phyloP scores from a whole-genome alignment of 35 echinoderm and acorn worm species.

The Lytechinus pictus region DNA sequence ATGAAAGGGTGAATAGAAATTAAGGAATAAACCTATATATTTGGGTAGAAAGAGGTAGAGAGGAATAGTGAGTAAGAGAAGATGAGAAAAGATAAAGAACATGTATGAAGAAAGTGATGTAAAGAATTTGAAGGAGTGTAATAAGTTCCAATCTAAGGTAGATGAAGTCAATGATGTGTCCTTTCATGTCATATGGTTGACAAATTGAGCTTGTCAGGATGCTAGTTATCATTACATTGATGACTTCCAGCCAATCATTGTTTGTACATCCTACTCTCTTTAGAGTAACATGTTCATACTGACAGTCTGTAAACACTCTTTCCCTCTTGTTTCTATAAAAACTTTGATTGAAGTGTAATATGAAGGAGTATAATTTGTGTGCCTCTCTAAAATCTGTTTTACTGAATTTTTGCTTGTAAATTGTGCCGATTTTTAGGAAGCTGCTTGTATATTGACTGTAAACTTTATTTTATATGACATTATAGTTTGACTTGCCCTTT shows the following conservation, averaged over 20 bases:
- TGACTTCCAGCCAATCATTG: constrained; percentile 10
- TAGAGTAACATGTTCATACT: neutral
- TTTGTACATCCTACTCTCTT: constrained; percentile 1
- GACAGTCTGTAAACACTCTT: constrained; percentile 1
- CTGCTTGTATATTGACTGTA: too few species aligned
- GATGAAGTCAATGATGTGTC: neutral
- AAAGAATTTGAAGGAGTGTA: neutral
- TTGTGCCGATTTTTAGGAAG: too few species aligned
- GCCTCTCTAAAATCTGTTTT: too few species aligned
- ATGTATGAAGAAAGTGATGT: too few species aligned
- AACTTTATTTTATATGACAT: too few species aligned
- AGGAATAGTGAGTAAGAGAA: too few species aligned
- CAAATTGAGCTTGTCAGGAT: constrained; percentile 11
- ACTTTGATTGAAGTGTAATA: neutral
- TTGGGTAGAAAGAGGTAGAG: too few species aligned
- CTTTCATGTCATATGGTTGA: neutral
- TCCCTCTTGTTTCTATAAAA: neutral
- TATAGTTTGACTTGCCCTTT: too few species aligned
- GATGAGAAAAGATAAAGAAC: too few species aligned
- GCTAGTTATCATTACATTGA: constrained; percentile 11
- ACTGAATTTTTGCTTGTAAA: too few species aligned
- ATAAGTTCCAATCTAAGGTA: neutral
- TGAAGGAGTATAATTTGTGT: neutral
- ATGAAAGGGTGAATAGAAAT: too few species aligned
- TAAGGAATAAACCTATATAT: too few species aligned